Evolutionary conservation across 1,140 invertebrate species (phyloP).

Genomic region (Calephelis nemesis): DNA sequence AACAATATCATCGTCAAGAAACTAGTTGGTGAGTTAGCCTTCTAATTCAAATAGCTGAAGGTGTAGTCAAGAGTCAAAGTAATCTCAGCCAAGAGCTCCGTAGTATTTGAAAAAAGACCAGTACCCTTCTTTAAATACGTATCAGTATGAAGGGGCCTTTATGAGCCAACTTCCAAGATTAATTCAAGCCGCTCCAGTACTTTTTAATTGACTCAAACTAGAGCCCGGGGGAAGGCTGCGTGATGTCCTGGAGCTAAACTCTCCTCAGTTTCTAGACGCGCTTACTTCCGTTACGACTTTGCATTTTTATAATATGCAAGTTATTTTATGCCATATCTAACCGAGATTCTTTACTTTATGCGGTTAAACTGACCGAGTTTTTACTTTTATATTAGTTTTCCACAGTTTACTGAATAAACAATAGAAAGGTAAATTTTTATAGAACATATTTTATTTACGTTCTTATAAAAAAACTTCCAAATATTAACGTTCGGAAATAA

Average conservation of each 20-base stretch:
- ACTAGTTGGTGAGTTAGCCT: too few relatives aligned
- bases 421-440: too few relatives aligned
- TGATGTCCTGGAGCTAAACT: slow-evolving; percentile 13
- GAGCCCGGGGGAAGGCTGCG: slow-evolving; percentile 15
- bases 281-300: slow-evolving; percentile 3
- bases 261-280: background rate
- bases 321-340: background rate
- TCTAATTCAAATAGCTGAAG: too few relatives aligned
- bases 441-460: too few relatives aligned
- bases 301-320: slow-evolving; percentile 12
- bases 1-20: too few relatives aligned
- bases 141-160: background rate
- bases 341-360: background rate
- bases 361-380: slow-evolving; percentile 6
- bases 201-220: slow-evolving; percentile 15
- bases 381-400: background rate
- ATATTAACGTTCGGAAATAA: too few relatives aligned
- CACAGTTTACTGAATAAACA: too few relatives aligned
- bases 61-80: too few relatives aligned
- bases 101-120: background rate
- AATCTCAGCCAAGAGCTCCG: too few relatives aligned
- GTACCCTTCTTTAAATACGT: background rate
- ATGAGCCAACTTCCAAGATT: slow-evolving; percentile 5
- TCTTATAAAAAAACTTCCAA: too few relatives aligned
- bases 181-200: slow-evolving; percentile 5